A percentile compares a stretch with the other conserved stretches of the same genome.
These are phyloP conservation scores for Palythoa caribaeorum DNA, from an alignment of 92 coral and sea anemone species.

Conservation along the genomic window DNA sequence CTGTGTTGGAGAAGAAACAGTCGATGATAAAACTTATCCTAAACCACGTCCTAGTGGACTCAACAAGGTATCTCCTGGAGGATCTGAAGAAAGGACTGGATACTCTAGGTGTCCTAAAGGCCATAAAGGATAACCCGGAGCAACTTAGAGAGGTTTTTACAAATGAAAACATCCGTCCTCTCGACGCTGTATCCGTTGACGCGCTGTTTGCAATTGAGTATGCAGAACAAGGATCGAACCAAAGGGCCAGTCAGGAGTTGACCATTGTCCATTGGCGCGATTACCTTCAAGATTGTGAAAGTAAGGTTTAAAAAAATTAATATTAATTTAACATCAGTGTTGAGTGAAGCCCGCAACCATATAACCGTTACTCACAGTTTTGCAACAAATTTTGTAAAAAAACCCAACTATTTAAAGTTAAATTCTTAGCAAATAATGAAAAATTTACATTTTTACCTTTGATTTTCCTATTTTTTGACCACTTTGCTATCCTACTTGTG, in stretches of 20 bases:
- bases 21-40: neutral
- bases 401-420: neutral
- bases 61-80: constrained; percentile 55
- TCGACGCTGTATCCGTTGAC: constrained; percentile 61
- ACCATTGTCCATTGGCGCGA: constrained; percentile 73
- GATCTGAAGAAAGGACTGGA: constrained; percentile 60
- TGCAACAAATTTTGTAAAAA: neutral
- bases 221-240: constrained; percentile 65
- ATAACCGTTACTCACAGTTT: too few species aligned
- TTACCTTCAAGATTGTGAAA: constrained; percentile 72
- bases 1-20: constrained; percentile 26
- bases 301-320: constrained; percentile 19
- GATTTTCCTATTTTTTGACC: neutral
- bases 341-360: too few species aligned
- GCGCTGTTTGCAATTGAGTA: constrained; percentile 27
- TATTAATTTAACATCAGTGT: neutral
- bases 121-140: constrained; percentile 40
- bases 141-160: constrained; percentile 56
- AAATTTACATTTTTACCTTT: neutral
- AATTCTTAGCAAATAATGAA: neutral
- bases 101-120: constrained; percentile 54
- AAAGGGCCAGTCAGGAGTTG: constrained; percentile 52
- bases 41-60: constrained; percentile 51
- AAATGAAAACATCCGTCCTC: constrained; percentile 25
- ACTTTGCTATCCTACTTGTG: neutral